Percentiles rank a stretch among this genome's conserved stretches.
Evolutionary conservation across 2,797 vertebrate species (phyloP).

Genomic region (Channa striata): DNA sequence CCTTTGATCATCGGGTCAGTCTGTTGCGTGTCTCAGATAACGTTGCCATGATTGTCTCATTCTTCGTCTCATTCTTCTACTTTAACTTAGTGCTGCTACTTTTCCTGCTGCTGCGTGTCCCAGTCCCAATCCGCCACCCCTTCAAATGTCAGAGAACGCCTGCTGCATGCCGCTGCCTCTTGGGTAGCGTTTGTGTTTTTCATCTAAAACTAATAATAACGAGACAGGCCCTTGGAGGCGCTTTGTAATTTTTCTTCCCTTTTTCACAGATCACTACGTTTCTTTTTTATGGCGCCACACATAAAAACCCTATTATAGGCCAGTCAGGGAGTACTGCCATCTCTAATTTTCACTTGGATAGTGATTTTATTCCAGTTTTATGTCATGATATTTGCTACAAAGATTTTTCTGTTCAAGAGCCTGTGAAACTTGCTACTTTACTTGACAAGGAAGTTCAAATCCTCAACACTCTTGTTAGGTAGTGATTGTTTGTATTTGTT

Average conservation of each 20-base stretch:
- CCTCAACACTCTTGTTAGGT: conserved; percentile 25
- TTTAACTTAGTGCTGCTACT: conserved; percentile 23
- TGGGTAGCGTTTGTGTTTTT: conserved; percentile 77
- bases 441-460: conserved; percentile 37
- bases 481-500: conserved; percentile 8
- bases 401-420: conserved; percentile 55
- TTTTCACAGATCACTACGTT: conserved; percentile 75
- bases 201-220: conserved; percentile 83
- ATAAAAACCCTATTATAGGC: conserved; percentile 72
- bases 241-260: conserved; percentile 76
- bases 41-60: conserved; percentile 23
- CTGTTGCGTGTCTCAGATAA: conserved; percentile 21
- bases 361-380: conserved; percentile 63
- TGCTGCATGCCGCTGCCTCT: conserved; percentile 61
- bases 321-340: conserved; percentile 69
- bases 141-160: conserved; percentile 72
- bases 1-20: conserved; percentile 1
- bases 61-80: conserved; percentile 40
- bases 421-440: conserved; percentile 45
- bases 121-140: conserved; percentile 43
- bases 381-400: conserved; percentile 62
- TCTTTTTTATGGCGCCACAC: conserved; percentile 65
- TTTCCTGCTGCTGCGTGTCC: conserved; percentile 27
- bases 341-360: conserved; percentile 72
- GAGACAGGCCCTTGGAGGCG: conserved; percentile 71